phyloP scores from a whole-genome alignment of 2,888 invertebrate species.

The Nemurella pictetii region DNA sequence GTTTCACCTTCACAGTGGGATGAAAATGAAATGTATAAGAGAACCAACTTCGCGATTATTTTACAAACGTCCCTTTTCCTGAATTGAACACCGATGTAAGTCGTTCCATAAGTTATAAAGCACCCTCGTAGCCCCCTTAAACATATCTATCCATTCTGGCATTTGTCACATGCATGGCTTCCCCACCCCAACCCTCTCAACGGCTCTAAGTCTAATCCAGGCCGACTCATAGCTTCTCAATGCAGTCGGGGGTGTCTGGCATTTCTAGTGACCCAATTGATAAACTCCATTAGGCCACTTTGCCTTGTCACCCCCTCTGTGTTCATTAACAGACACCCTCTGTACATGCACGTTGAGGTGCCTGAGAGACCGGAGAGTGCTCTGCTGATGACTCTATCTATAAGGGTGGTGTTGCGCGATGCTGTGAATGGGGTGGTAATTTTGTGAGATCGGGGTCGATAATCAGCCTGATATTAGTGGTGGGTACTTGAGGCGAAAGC shows the following conservation, averaged over 20 bases:
- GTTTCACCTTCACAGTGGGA: too few relatives aligned
- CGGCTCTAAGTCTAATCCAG: neutral
- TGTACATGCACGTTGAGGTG: neutral
- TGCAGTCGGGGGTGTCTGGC: neutral
- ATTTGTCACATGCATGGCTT: neutral
- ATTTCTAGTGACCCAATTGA: constrained; percentile 12
- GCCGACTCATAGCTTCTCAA: neutral
- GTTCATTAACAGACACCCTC: neutral
- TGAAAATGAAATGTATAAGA: too few relatives aligned
- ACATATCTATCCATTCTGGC: too few relatives aligned
- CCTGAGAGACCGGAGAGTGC: neutral
- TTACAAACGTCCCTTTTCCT: too few relatives aligned
- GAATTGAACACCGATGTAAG: too few relatives aligned
- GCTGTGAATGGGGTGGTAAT: neutral
- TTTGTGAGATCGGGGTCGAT: neutral
- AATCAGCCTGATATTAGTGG: neutral
- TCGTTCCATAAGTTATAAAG: too few relatives aligned
- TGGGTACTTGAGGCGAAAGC: neutral
- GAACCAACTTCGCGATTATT: too few relatives aligned
- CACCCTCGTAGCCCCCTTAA: too few relatives aligned
- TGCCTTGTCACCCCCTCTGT: neutral
- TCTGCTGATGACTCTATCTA: neutral
- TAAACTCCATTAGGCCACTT: constrained; percentile 20
- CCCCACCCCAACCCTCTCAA: neutral
- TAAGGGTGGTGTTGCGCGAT: neutral